Percentiles rank a stretch among this genome's conserved stretches.
These are phyloP conservation scores for Spermophilus dauricus DNA, from an alignment of 2,113 vertebrate species.

Conservation along the genomic window DNA sequence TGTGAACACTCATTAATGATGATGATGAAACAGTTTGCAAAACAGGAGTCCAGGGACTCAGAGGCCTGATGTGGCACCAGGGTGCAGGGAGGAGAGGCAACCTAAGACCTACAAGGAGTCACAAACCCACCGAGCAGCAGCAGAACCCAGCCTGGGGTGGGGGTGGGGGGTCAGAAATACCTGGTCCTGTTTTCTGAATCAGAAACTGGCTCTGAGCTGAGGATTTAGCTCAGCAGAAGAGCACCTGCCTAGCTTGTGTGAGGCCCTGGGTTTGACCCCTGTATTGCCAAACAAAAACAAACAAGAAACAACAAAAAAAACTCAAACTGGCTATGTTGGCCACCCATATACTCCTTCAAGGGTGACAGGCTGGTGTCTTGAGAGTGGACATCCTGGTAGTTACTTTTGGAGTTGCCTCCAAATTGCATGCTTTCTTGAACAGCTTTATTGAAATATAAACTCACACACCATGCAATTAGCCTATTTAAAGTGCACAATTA, in stretches of 20 bases:
- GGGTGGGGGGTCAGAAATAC: background rate
- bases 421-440: background rate
- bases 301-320: background rate
- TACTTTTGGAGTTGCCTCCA: too few species aligned
- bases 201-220: background rate
- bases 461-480: background rate
- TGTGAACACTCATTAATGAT: constrained; percentile 68
- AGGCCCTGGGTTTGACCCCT: background rate
- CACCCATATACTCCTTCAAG: background rate
- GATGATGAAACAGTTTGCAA: constrained; percentile 82
- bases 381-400: background rate
- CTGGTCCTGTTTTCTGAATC: background rate
- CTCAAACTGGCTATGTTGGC: background rate
- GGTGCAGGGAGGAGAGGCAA: background rate
- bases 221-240: background rate
- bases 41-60: constrained; percentile 12
- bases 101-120: background rate
- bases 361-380: background rate
- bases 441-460: background rate
- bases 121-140: background rate
- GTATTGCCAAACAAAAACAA: background rate
- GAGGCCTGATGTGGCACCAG: background rate
- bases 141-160: background rate
- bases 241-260: too few species aligned
- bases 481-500: background rate